Percentiles rank a stretch among this genome's conserved stretches.
These are phyloP conservation scores for Elegia similella DNA, from an alignment of 2,888 invertebrate species.

Conservation along the genomic window DNA sequence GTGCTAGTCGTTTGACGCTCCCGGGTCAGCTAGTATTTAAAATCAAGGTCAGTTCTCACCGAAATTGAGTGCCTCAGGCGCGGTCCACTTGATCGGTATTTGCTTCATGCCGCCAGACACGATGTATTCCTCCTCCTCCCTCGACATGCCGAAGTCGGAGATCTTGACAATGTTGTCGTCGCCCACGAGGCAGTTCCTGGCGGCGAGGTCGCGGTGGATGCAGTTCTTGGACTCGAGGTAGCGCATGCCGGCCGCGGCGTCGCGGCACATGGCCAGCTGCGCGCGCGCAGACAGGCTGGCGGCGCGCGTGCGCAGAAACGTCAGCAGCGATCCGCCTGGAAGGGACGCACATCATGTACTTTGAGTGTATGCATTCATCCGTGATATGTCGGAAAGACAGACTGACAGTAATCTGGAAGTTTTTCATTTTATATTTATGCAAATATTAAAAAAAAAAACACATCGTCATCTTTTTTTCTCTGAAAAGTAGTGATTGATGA, in stretches of 20 bases:
- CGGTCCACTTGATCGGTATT: conserved; percentile 99
- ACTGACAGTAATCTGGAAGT: no score
- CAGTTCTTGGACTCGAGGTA: conserved; percentile 97
- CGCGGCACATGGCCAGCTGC: conserved; percentile 94
- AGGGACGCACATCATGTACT: no score
- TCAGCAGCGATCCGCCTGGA: conserved; percentile 93
- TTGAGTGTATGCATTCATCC: no score
- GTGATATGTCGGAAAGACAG: no score
- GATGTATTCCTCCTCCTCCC: conserved; percentile 97
- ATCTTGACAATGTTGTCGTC: conserved; percentile 95
- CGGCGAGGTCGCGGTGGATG: conserved; percentile 97
- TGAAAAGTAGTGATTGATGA: no score
- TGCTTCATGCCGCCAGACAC: conserved; percentile 99
- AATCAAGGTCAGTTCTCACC: conserved; percentile 76
- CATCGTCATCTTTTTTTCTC: no score
- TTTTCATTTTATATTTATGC: no score
- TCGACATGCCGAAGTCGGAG: conserved; percentile 98
- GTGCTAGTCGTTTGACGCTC: no score
- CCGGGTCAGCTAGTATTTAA: background rate
- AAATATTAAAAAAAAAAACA: no score
- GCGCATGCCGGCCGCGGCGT: conserved; percentile 96
- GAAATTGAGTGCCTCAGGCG: conserved; percentile 97
- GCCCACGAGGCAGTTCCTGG: conserved; percentile 95
- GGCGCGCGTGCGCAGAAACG: conserved; percentile 92
- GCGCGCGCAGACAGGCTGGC: conserved; percentile 83